Base-by-base conservation (phyloP, 2,888 invertebrate species). In the Cataglyphis livida region DNA sequence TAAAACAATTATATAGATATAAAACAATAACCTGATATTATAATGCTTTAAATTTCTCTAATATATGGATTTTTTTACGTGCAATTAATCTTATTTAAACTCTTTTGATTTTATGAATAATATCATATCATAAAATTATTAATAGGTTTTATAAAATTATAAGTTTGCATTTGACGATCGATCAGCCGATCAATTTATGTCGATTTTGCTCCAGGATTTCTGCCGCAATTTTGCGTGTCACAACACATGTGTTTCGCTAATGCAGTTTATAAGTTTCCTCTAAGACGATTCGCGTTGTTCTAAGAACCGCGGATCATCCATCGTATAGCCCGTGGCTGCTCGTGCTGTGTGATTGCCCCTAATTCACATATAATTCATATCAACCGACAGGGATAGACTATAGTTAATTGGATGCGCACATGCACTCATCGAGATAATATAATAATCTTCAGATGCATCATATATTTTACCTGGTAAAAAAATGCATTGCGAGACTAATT, bases 341-440 rank as follows among this genome's bases (percentile, higher is more conserved):
- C 28, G 61, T 83, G 83, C 85, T 89, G 51, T 51, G 51, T 51
- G 91, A 91, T 91, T 92, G 92, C 89, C 91, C 91, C 88, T 92
- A 92, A 92, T 93, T 93, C 90, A 88, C 86, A 88, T 91, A 89
- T 91, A 93, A 93, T 92, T 91, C 86, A 88, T 89, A 78, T 79
- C 71, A 38, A 65, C 54, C 12, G 64, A 61, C 71, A 66, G 21
- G 65, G 32, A 68, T 70, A 61, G 71, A 74, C 66, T 79, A 73
- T 75, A 70, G 59, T 83, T 87, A 88, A 87, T 86, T 84, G 74
- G 81, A 85, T 83, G 81, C 75, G 84, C 85, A 82, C 84, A 51
- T n/a, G n/a, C 51, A 83, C 82, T 87, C 87, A 66, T 61, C 44
- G 83, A 86, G 84, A 89, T 90, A 91, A 92, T 90, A 90, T 89